phyloP scores from a whole-genome alignment of 2,113 vertebrate species.

The Pagrus major region DNA sequence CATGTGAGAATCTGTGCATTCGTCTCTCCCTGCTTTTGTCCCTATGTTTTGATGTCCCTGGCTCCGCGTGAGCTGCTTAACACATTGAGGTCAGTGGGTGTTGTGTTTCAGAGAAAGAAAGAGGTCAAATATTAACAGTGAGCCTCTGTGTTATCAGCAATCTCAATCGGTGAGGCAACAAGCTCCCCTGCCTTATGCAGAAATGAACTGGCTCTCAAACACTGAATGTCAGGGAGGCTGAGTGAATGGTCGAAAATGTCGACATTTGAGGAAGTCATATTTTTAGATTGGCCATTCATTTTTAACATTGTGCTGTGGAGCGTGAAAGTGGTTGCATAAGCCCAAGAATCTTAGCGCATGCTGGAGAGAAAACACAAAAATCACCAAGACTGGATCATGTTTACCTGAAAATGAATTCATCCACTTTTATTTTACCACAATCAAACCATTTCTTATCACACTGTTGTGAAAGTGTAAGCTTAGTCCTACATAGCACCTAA shows the following conservation, averaged over 20 bases:
- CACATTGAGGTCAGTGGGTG: conserved; percentile 68
- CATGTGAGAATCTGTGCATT: conserved; percentile 24
- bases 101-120: conserved; percentile 64
- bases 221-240: conserved; percentile 9
- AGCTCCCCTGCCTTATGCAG: conserved; percentile 31
- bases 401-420: background rate
- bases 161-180: conserved; percentile 31
- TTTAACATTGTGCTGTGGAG: conserved; percentile 51
- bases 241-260: conserved; percentile 28
- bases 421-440: conserved; percentile 14
- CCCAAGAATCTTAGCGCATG: background rate
- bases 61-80: conserved; percentile 50
- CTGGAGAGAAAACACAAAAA: conserved; percentile 4
- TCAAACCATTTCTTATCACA: background rate
- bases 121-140: conserved; percentile 72
- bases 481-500: background rate
- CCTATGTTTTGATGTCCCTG: conserved; percentile 45
- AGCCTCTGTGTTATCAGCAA: conserved; percentile 60
- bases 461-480: background rate
- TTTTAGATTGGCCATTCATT: conserved; percentile 67
- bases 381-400: background rate
- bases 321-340: conserved; percentile 39
- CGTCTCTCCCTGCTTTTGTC: conserved; percentile 21
- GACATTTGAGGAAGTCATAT: conserved; percentile 39
- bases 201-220: conserved; percentile 27